A percentile compares a stretch with the other conserved stretches of the same genome.
Evolutionary conservation across 2,888 invertebrate species (phyloP).

Genomic region (Schizaphis graminum): DNA sequence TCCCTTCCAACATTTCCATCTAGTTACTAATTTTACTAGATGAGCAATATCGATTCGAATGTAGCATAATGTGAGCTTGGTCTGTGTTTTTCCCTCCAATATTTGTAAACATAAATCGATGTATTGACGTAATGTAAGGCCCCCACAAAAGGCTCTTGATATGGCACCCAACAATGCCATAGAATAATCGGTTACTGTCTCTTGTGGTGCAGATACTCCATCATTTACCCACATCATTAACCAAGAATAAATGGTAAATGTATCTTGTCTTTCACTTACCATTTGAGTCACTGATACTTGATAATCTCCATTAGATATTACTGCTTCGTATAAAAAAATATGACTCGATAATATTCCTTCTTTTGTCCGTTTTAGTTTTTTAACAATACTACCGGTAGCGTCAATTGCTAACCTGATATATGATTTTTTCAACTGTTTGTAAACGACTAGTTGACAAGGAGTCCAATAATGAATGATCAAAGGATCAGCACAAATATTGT

Average conservation of each 20-base stretch:
- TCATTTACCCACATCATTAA: background rate
- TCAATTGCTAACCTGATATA: background rate
- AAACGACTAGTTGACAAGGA: too few relatives aligned
- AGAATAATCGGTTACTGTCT: background rate
- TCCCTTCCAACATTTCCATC: slow-evolving; percentile 32
- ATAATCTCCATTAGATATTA: background rate
- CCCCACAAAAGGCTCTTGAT: background rate
- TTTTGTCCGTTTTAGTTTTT: background rate
- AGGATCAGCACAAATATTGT: too few relatives aligned
- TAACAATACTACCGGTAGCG: background rate
- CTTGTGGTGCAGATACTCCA: background rate
- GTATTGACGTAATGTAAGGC: background rate
- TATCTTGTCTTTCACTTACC: slow-evolving; percentile 12
- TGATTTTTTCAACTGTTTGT: too few relatives aligned
- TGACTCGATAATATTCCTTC: background rate
- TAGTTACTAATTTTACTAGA: background rate
- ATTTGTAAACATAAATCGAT: background rate
- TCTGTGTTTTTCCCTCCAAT: too few relatives aligned
- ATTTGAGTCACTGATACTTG: background rate
- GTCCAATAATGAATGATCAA: too few relatives aligned
- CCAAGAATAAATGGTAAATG: slow-evolving; percentile 13
- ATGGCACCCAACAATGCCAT: background rate
- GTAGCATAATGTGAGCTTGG: background rate
- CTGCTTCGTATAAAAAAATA: background rate
- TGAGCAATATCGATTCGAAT: background rate